Evolutionary conservation across 2,113 vertebrate species (phyloP), one percentile per base, ranked within the genome.

Genomic region (Brienomyrus brachyistius): DNA sequence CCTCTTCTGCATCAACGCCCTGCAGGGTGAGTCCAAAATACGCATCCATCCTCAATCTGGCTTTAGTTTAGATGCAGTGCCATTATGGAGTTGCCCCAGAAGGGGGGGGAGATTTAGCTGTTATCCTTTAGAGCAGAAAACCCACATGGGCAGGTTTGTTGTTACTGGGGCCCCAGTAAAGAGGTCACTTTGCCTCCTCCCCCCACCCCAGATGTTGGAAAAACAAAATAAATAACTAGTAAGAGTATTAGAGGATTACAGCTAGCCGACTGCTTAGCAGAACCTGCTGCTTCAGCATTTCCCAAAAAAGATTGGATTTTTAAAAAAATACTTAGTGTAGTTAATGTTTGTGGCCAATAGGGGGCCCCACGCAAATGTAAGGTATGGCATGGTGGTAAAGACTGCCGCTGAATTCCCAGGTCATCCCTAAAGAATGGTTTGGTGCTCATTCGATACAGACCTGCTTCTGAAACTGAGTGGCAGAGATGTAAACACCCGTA

Each of bases 1-100:
- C 91, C 85, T 95, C 45, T 94, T 91, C 92, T 95, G 94, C 92
- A 93, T 96, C 84, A 96, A 95, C 90, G 94, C 94, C 0, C 94
- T 96, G 83, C 96, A 96, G 93, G 96, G 96, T 96, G 45, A 56
- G 93, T 92, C 43, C 11, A 56, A 0, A 47, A n/a, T 19, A 4
- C 40, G 10, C 19, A 11, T 23, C 19, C 0, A 86, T n/a, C 48
- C 43, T 35, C 9, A 35, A 51, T 19, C 86, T 59, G 27, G 11
- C 54, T 50, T 40, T 43, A 51, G 11, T 87, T 43, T 43, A 11
- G 31, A 59, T 31, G 17, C 15, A 59, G 59, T 1, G 13, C 62
- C n/a, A 27, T 66, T 66, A 27, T 11, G 9, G 62, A 35, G 52
- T 19, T 8, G 1, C 10, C 56, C 11, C 59, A 47, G 21, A 40